Evolutionary conservation across 2,113 vertebrate genomes (phyloP).

Genomic region (Mesembrinibis cayennensis): DNA sequence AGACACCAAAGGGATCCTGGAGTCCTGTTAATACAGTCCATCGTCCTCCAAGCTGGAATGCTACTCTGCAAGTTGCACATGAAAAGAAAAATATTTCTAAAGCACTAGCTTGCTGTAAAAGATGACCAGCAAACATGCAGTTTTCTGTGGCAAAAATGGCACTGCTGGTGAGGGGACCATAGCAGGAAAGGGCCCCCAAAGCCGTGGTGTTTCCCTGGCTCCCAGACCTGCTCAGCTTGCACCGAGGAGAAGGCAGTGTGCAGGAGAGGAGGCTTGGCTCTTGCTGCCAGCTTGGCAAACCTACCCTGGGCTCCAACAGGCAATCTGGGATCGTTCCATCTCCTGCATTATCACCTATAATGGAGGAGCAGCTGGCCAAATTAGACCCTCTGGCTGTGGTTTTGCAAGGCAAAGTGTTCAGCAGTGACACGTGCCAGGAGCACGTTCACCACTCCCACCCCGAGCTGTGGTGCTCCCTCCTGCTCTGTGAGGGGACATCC

Average conservation of each 20-base stretch:
- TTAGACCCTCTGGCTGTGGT: background rate
- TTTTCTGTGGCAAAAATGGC: background rate
- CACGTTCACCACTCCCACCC: background rate
- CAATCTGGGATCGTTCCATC: background rate
- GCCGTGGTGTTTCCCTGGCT: background rate
- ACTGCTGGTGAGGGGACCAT: background rate
- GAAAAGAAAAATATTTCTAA: background rate
- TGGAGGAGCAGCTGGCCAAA: conserved; percentile 22
- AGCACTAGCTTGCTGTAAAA: background rate
- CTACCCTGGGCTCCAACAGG: background rate
- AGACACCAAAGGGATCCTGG: background rate
- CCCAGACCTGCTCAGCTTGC: background rate
- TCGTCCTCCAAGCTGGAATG: background rate
- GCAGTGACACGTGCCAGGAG: background rate
- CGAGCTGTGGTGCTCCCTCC: background rate
- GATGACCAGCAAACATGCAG: rapidly evolving
- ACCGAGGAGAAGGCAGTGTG: background rate
- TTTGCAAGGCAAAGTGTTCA: background rate
- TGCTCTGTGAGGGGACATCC: background rate
- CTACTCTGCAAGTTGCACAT: rapidly evolving
- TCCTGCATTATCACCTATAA: conserved; percentile 46
- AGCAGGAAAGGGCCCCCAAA: background rate
- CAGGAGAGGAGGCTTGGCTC: background rate
- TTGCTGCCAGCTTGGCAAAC: background rate
- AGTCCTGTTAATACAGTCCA: background rate